Evolutionary conservation across 2,888 invertebrate species (phyloP).

Genomic region (Cataglyphis cursor): DNA sequence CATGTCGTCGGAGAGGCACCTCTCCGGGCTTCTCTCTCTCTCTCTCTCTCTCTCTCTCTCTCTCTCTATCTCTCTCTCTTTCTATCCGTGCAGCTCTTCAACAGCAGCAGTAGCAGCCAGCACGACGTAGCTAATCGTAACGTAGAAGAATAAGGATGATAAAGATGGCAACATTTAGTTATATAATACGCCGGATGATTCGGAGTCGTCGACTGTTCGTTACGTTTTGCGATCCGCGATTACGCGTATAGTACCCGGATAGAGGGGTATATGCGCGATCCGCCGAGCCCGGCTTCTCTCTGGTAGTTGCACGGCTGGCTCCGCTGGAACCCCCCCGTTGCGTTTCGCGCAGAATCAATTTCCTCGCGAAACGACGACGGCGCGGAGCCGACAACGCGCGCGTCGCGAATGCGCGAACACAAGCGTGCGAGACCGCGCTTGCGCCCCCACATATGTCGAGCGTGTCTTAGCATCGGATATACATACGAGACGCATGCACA

Average conservation of each 20-base stretch:
- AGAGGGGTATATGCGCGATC: conserved; percentile 64
- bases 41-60: not conserved
- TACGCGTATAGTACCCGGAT: conserved; percentile 41
- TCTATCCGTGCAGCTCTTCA: conserved; percentile 48
- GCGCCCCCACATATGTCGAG: conserved; percentile 35
- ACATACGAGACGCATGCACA: not conserved
- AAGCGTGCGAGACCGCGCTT: conserved; percentile 50
- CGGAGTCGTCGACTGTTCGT: conserved; percentile 8
- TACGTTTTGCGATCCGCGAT: not conserved
- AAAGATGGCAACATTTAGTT: conserved; percentile 62
- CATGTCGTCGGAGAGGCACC: conserved; percentile 69
- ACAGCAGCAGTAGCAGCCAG: conserved; percentile 11
- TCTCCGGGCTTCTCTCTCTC: conserved; percentile 25
- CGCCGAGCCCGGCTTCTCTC: conserved; percentile 71
- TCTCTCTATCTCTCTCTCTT: not conserved
- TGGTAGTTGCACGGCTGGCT: conserved; percentile 64
- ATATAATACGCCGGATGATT: conserved; percentile 67
- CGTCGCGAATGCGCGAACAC: conserved; percentile 71
- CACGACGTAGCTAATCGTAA: not conserved
- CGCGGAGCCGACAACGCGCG: conserved; percentile 56
- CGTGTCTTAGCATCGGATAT: conserved; percentile 18
- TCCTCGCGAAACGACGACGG: conserved; percentile 77
- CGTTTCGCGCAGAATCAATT: conserved; percentile 84
- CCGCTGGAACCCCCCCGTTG: conserved; percentile 55
- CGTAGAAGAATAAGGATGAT: not conserved